These are phyloP conservation scores for Hirtodrosophila confusa DNA, from an alignment of 2,888 invertebrate species.

Conservation along the genomic window DNA sequence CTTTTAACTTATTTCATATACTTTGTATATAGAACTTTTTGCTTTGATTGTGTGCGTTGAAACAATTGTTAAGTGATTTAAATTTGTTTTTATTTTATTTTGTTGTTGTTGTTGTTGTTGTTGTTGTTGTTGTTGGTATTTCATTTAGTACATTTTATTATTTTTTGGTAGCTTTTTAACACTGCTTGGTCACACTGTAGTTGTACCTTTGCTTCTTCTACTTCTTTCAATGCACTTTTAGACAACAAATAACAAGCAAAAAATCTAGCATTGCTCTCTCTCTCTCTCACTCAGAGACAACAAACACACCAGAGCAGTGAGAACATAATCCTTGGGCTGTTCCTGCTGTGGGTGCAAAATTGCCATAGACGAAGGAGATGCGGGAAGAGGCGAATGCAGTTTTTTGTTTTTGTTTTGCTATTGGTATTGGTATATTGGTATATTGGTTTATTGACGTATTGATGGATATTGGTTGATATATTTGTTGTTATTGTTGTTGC, in stretches of 20 bases:
- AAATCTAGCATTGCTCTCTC: conserved; percentile 37
- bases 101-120: conserved; percentile 5
- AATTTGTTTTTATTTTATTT: conserved; percentile 22
- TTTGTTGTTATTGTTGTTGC: conserved; percentile 33
- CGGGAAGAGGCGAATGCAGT: conserved; percentile 49
- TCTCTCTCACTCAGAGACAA: conserved; percentile 14
- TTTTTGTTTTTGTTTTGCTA: conserved; percentile 37
- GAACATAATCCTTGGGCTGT: conserved; percentile 84
- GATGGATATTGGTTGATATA: too few relatives aligned
- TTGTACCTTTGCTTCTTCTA: neutral
- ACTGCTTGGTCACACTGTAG: conserved; percentile 3
- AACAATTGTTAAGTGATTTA: conserved; percentile 30
- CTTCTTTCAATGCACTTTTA: conserved; percentile 25
- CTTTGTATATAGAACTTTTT: conserved; percentile 40
- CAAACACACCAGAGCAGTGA: conserved; percentile 69
- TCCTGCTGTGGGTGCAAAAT: conserved; percentile 65
- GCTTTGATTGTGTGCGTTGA: conserved; percentile 39
- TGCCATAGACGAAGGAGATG: conserved; percentile 24
- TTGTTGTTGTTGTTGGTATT: too few relatives aligned
- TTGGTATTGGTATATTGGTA: conserved; percentile 17
- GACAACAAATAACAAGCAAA: conserved; percentile 12
- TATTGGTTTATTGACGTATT: conserved; percentile 5
- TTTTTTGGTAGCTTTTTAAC: conserved; percentile 8
- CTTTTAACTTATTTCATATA: conserved; percentile 21
- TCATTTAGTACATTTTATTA: neutral